Base-by-base conservation (phyloP, 2,797 vertebrate genomes). In the Diplodus sargus region DNA sequence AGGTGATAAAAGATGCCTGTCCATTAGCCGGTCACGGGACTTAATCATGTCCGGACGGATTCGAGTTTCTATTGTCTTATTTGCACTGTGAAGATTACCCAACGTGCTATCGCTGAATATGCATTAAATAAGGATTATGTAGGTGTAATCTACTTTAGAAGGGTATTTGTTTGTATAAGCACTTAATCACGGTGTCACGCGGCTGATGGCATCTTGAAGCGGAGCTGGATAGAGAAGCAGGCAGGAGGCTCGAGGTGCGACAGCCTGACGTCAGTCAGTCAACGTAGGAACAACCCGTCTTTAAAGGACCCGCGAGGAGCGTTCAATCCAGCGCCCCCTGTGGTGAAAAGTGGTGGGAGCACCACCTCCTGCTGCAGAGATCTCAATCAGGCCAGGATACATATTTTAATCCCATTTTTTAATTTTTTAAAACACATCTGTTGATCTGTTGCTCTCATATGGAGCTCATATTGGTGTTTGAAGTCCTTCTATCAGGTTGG, bases 1-100 rank as follows among this genome's bases (percentile, higher is more conserved):
- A 52, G 68, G 60, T 65, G 78, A 75, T 42, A 69, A 71, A 71
- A 74, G 30, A 62, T 16, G 49, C 76, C 22, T 3, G n/a, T 68
- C 54, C 54, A 71, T 60, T 77, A 58, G 57, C 51, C 69, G 63
- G 47, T 72, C 57, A 68, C 53, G 57, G 28, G 43, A 14, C 16
- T 61, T 47, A 71, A 68, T 79, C 20, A 63, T 22, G n/a, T 51
- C 20, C 13, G 18, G 34, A 52, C 39, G 54, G n/a, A 75, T 69
- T 51, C 57, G 70, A 23, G 25, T 20, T 14, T 7, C 57, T 15
- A 20, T 57, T 60, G 39, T 69, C 30, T 56, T 17, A 28, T 70
- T 34, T 85, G 45, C 42, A 49, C 13, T 30, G 15, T 43, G 42
- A 72, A 49, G 67, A 49, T 76, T 70, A 74, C 64, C 71, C 65